Base-by-base conservation (phyloP, 2,113 vertebrate genomes). In the Phyllostomus hastatus region DNA sequence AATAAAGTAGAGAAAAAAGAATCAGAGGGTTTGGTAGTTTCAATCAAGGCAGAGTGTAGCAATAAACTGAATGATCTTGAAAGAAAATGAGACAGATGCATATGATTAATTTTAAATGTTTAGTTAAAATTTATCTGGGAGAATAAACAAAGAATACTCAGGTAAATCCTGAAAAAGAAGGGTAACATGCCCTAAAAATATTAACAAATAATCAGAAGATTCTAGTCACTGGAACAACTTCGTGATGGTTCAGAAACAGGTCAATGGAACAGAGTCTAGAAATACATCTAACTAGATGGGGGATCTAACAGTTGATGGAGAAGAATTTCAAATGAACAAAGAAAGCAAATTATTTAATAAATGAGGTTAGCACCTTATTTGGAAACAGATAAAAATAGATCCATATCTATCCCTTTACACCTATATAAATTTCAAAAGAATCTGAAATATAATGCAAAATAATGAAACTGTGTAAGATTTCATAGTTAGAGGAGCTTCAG, bases 341-440 rank as follows among this genome's bases (percentile, higher is more conserved):
- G 67, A 93, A 75, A 78, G 43, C 8, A 78, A 86, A 73, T 59
- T 35, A 80, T 43, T 94, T 67, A 82, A 90, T 52, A 76, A 69
- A 33, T 69, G 54, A 69, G 50, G 14, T 41, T 84, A 48, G 48
- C 20, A 87, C 41, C 5, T 82, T 82, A 95, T 33, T 91, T 86
- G 66, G 43, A 85, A 93, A 84, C 66, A 80, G 66, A 46, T 64
- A 76, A 89, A 69, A 84, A 92, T 22, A 22, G 35, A 61, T 35
- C 69, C 5, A 10, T 4, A 70, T 2, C 10, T n/a, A 17, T 86
- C 19, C 19, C 14, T 87, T 57, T 79, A 75, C 8, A 90, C 7
- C 33, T 75, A 82, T 35, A 79, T 26, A 81, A 87, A 93, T 73
- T 89, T 72, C 10, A 85, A 81, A 88, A 61, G 46, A 91, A 95